phyloP scores from a whole-genome alignment of 2,797 vertebrate genomes.

The Propithecus deckenii region DNA sequence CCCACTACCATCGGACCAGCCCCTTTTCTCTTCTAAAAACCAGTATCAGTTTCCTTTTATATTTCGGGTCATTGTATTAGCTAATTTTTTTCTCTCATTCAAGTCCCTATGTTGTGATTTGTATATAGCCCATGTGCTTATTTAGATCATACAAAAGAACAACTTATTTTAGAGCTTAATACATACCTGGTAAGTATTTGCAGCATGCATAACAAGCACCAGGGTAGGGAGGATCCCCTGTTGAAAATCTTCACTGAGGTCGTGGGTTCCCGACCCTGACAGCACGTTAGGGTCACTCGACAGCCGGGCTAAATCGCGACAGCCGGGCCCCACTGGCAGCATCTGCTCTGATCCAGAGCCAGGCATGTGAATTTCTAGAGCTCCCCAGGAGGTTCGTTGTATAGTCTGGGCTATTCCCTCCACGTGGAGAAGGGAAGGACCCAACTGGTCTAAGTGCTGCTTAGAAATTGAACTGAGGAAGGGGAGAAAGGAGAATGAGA shows the following conservation, averaged over 20 bases:
- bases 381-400: not conserved
- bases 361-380: not conserved
- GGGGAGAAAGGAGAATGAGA: not conserved
- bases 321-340: accelerated
- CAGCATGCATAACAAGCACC: not conserved
- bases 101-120: not conserved
- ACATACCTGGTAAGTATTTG: not conserved
- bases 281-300: not conserved
- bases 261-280: not conserved
- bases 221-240: not conserved
- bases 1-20: no score
- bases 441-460: not conserved
- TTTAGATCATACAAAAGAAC: not conserved
- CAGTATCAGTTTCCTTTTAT: not conserved
- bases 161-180: not conserved
- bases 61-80: not conserved
- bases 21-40: not conserved
- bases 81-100: not conserved
- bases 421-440: accelerated
- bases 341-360: not conserved
- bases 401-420: accelerated
- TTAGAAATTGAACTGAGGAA: not conserved
- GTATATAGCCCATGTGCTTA: not conserved
- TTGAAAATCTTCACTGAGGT: not conserved
- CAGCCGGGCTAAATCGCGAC: not conserved